Conservation (phyloP, 2,888 invertebrate genomes). For the Eremobia ochroleuca region DNA sequence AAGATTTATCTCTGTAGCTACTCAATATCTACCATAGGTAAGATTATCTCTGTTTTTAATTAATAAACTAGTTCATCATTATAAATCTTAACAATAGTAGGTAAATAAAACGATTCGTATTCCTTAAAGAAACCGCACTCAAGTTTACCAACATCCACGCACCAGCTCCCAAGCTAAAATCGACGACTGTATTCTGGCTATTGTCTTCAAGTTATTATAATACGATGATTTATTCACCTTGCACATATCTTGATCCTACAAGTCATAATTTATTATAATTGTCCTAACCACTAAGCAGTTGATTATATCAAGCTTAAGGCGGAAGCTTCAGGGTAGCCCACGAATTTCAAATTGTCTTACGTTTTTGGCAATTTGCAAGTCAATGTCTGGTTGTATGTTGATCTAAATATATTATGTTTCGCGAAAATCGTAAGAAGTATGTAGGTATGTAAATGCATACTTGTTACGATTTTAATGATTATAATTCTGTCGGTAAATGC, state of each 20-base stretch:
- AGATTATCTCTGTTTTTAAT: background rate
- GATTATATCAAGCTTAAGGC: conserved; percentile 27
- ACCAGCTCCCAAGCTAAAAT: background rate
- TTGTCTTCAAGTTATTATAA: conserved; percentile 30
- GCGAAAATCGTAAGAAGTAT: too few relatives aligned
- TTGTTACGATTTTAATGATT: too few relatives aligned
- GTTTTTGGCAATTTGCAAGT: background rate
- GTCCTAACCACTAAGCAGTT: conserved; percentile 8
- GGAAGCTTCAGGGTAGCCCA: background rate
- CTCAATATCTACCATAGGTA: background rate
- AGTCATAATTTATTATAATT: conserved; percentile 40
- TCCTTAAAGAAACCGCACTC: background rate
- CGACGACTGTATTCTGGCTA: background rate
- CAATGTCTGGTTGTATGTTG: background rate
- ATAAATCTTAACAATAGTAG: background rate
- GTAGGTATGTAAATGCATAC: too few relatives aligned
- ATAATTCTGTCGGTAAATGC: too few relatives aligned
- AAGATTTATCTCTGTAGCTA: background rate
- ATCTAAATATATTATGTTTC: too few relatives aligned
- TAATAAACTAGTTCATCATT: background rate
- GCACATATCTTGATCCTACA: conserved; percentile 25
- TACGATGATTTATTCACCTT: conserved; percentile 50
- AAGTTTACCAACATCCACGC: background rate
- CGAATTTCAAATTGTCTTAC: background rate
- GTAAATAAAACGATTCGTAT: background rate